phyloP scores from a whole-genome alignment of 2,888 invertebrate genomes.

The Cistogaster globosa region DNA sequence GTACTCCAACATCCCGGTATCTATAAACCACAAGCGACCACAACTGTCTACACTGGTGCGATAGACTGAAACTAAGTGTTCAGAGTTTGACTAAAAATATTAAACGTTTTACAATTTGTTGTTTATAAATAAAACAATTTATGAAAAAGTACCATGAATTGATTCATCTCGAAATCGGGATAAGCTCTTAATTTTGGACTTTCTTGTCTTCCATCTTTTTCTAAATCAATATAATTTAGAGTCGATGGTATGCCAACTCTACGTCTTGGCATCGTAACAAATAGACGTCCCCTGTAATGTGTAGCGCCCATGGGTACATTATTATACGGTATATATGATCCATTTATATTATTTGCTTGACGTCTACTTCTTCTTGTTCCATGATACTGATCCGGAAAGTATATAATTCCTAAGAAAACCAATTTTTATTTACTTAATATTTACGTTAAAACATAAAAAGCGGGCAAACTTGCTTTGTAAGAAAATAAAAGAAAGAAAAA shows the following conservation, averaged over 20 bases:
- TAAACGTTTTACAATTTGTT: neutral
- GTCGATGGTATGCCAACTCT: conserved; percentile 86
- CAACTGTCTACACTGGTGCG: conserved; percentile 88
- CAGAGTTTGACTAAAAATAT: conserved; percentile 64
- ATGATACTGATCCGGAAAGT: conserved; percentile 67
- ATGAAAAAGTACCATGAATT: conserved; percentile 65
- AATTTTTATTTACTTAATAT: neutral
- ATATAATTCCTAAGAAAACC: conserved; percentile 47
- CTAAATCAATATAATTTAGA: conserved; percentile 83
- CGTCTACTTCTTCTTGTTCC: conserved; percentile 39
- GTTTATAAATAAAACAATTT: neutral
- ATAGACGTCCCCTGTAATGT: conserved; percentile 85
- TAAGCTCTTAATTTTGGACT: conserved; percentile 81
- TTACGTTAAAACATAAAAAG: too few relatives aligned
- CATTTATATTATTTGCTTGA: conserved; percentile 28
- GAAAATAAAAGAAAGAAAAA: too few relatives aligned
- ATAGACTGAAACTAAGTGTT: conserved; percentile 87
- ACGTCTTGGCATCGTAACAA: conserved; percentile 89
- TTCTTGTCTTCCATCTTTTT: conserved; percentile 77
- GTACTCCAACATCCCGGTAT: conserved; percentile 89
- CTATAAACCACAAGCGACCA: conserved; percentile 90
- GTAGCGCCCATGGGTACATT: conserved; percentile 82
- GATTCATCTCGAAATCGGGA: conserved; percentile 79
- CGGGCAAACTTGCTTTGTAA: too few relatives aligned
- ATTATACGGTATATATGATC: conserved; percentile 80